Base-by-base conservation (phyloP, 1,140 invertebrate species). In the Scaptomyza hsui region DNA sequence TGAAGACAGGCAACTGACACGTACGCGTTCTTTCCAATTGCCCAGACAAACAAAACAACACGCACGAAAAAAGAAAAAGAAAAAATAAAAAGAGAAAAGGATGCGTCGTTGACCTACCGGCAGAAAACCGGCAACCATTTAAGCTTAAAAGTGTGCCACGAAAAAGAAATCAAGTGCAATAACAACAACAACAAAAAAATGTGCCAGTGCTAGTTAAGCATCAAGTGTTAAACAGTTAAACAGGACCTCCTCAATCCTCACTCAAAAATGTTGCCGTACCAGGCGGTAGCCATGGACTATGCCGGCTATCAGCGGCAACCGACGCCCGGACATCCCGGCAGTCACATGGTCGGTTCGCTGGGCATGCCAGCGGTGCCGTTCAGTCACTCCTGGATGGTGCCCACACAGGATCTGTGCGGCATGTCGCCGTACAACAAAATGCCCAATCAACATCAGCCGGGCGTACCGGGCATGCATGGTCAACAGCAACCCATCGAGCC, bases 321-420 rank as follows among this genome's bases (percentile, higher is more conserved):
- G 73, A 93, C 94, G 65, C 94, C 94, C 52, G 93, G 94, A 49
- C 91, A 92, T 85, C 92, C 92, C 62, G 92, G 92, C 70, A 65
- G 91, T 67, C 92, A 92, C 80, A 91, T 91, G 89, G 77, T 83
- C 48, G 93, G 93, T 45, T 92, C 93, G n/a, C 89, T 93, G 74
- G 93, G 94, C 78, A 91, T 93, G 93, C 63, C 89, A 1, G 92
- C 93, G 37, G 93, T 94, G 88, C 94, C 95, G 88, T 97, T 97
- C 93, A 95, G 95, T 90, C 96, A 97, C 94, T 97, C 96, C 93
- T 97, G 96, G 96, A 96, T 97, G 94, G 96, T 97, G 95, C 96
- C 96, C 94, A 95, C 95, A 78, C 93, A 93, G 94, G 95, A 97
- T 94, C 94, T 96, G 92, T 96, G 95, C 95, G 95, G 95, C 90